Conservation (phyloP, 2,888 invertebrate genomes). For the Hirtodrosophila trivittata region DNA sequence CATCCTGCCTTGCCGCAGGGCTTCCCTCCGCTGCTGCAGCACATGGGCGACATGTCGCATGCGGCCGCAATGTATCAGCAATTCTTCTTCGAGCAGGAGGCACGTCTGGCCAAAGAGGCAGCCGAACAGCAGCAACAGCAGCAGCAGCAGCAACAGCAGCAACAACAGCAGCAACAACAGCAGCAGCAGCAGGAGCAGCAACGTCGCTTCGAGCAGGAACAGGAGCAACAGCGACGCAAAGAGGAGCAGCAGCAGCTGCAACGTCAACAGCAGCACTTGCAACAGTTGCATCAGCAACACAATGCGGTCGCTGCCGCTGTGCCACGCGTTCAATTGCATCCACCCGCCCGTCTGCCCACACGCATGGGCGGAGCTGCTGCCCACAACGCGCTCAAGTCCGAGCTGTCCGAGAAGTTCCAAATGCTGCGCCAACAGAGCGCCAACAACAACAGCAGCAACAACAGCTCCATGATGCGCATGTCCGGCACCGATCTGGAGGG, state of each 20-base stretch:
- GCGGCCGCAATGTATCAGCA: conserved; percentile 91
- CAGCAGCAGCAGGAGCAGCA: conserved; percentile 85
- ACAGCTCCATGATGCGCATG: conserved; percentile 87
- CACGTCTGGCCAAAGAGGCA: conserved; percentile 88
- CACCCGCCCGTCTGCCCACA: conserved; percentile 78
- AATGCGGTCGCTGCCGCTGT: conserved; percentile 69
- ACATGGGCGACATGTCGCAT: conserved; percentile 86
- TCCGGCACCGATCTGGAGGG: conserved; percentile 93
- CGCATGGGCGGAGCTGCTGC: conserved; percentile 73
- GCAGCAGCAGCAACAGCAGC: conserved; percentile 85
- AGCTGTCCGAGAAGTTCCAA: conserved; percentile 91
- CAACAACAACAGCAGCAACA: conserved; percentile 88
- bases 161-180: conserved; percentile 85
- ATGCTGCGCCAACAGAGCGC: conserved; percentile 86
- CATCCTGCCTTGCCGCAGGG: conserved; percentile 86
- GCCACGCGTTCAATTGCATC: conserved; percentile 78
- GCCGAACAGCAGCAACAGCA: conserved; percentile 86
- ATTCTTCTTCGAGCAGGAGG: conserved; percentile 91
- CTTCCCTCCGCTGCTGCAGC: conserved; percentile 86
- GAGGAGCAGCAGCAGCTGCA: conserved; percentile 83
- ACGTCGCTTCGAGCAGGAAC: conserved; percentile 85
- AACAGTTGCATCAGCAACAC: conserved; percentile 72
- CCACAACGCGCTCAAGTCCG: conserved; percentile 86
- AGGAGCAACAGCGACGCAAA: conserved; percentile 84
- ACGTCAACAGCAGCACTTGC: conserved; percentile 83